These are phyloP conservation scores for Pheosia gnoma DNA, from an alignment of 2,888 invertebrate species.

Conservation along the genomic window DNA sequence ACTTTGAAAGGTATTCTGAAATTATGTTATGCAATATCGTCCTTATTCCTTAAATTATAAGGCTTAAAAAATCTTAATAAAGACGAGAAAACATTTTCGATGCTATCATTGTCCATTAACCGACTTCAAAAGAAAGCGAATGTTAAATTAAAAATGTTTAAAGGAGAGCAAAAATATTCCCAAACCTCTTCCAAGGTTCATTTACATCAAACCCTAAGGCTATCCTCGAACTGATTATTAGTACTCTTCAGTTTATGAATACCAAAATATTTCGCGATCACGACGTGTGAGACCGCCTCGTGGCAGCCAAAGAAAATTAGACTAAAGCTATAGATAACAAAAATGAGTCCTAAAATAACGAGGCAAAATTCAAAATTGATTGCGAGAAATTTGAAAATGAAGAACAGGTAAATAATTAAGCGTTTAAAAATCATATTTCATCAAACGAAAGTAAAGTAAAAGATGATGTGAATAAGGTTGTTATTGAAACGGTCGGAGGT, in stretches of 20 bases:
- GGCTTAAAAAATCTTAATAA: conserved; percentile 16
- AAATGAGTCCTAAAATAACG: conserved; percentile 16
- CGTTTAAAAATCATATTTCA: conserved; percentile 34
- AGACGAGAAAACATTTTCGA: conserved; percentile 27
- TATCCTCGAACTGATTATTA: conserved; percentile 62
- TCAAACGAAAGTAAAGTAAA: conserved; percentile 34
- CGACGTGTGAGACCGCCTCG: conserved; percentile 73
- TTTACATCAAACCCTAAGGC: conserved; percentile 63
- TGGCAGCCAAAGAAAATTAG: conserved; percentile 22
- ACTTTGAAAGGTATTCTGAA: background rate
- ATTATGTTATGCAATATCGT: background rate
- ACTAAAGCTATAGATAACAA: conserved; percentile 10
- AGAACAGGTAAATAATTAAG: conserved; percentile 46
- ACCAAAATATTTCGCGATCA: conserved; percentile 54
- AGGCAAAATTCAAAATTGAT: conserved; percentile 27
- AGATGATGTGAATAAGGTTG: conserved; percentile 35
- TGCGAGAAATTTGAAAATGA: conserved; percentile 20
- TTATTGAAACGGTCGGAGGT: conserved; percentile 29
- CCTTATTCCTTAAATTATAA: background rate
- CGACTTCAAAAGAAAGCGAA: conserved; percentile 55
- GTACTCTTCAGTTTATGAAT: conserved; percentile 64
- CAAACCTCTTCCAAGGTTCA: conserved; percentile 47
- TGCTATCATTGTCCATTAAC: conserved; percentile 35
- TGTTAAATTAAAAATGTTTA: conserved; percentile 37
- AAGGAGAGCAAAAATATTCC: conserved; percentile 42